Base-by-base conservation (phyloP, 1,140 invertebrate species). In the Papilio polyxenes region DNA sequence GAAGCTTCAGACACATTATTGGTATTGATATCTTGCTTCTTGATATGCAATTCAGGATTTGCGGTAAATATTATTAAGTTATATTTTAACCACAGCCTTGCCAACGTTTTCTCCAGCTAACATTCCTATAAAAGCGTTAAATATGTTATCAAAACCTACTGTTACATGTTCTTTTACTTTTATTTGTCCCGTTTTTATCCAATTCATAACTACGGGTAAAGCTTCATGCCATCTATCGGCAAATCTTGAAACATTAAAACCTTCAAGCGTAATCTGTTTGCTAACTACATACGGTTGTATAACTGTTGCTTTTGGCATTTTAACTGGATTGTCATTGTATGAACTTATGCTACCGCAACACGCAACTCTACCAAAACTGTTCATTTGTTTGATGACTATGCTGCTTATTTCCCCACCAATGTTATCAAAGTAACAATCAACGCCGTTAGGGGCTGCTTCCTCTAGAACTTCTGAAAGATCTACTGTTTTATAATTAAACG, bases 401-500 rank as follows among this genome's bases (percentile, higher is more conserved):
- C 92, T 95, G 75, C 96, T 96, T 53, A 96, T 93, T 82, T 96
- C 95, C 8, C 96, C 96, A 13, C 96, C 96, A 53, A 97, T 96
- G 94, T 96, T 90, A 72, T 93, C 91, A 80, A 91, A 93, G 78
- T 97, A 97, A 85, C 96, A 96, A 84, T 97, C 96, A 0, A 97
- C 94, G 1, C 90, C 97, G 5, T 96, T 89, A 0, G 96, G 96
- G 15, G 96, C 96, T 37, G 92, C 94, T 87, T 96, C 88, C 82
- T 95, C 95, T 31, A 97, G 89, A 20, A 93, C 94, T 40, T 92
- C 82, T 5, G 89, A 85, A 20, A 97, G 82, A 82, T 96, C 89
- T 10, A 92, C 92, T 0, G 92, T 96, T 89, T 97, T 97, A 88
- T 97, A 97, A 91, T 97, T 97, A 82, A 96, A 96, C 2, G 95